Evolutionary conservation across 1,140 invertebrate genomes (phyloP).

Genomic region (Ditylenchus dipsaci): DNA sequence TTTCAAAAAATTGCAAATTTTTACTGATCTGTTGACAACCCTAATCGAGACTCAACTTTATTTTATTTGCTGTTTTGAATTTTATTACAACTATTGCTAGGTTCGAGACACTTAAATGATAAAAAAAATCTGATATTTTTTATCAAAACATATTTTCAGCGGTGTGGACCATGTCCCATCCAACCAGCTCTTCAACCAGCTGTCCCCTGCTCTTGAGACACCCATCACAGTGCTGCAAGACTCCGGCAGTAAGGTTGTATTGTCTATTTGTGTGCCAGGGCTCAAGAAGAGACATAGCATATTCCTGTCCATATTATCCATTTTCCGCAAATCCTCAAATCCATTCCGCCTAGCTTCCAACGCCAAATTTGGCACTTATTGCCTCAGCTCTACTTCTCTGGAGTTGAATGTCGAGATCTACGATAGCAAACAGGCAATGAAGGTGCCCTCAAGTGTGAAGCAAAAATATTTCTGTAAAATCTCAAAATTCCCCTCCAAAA

Average conservation of each 20-base stretch:
- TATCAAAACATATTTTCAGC: not conserved
- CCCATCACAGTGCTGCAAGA: conserved; percentile 36
- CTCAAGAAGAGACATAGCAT: conserved; percentile 28
- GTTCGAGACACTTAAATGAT: no score
- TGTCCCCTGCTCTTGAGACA: conserved; percentile 32
- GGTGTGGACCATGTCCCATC: not conserved
- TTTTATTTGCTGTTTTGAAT: no score
- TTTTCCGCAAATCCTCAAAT: conserved; percentile 35
- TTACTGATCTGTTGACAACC: no score
- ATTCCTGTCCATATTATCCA: conserved; percentile 12
- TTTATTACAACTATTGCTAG: no score
- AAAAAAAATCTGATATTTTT: no score
- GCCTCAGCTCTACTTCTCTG: conserved; percentile 31
- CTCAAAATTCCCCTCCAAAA: conserved; percentile 37
- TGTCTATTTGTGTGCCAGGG: conserved; percentile 36
- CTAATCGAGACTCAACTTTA: no score
- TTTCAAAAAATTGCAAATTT: no score
- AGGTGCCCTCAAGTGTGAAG: conserved; percentile 21
- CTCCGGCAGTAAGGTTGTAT: conserved; percentile 33
- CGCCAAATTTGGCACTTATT: conserved; percentile 37
- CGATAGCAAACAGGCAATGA: conserved; percentile 31
- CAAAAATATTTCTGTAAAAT: conserved; percentile 45
- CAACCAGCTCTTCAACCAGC: not conserved
- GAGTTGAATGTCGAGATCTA: conserved; percentile 38
- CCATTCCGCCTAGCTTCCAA: conserved; percentile 42